Conservation (phyloP, 2,797 vertebrate genomes). For the Ctenopoma multispine region DNA sequence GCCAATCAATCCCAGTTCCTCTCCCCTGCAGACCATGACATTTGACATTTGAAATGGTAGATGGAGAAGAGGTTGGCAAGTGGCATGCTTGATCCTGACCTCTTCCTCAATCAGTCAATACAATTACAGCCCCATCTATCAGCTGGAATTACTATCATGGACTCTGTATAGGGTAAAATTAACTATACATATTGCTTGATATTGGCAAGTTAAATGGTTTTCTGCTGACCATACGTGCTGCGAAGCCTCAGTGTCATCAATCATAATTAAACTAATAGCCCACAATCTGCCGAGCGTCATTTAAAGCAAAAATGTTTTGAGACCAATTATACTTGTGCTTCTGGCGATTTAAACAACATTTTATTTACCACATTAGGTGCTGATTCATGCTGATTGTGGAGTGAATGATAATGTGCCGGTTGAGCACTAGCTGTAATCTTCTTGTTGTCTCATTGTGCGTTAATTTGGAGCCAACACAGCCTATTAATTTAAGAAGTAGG, state of each 20-base stretch:
- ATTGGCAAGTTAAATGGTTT: slow-evolving; percentile 28
- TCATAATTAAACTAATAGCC: slow-evolving; percentile 20
- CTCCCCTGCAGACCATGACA: slow-evolving; percentile 40
- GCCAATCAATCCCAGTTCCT: slow-evolving; percentile 73
- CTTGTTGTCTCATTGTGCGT: slow-evolving; percentile 14
- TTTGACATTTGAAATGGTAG: slow-evolving; percentile 65
- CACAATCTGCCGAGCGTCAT: slow-evolving; percentile 1
- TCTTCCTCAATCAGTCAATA: slow-evolving; percentile 57
- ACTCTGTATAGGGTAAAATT: neutral
- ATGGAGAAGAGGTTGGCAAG: slow-evolving; percentile 48
- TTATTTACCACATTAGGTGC: slow-evolving; percentile 21
- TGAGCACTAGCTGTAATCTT: slow-evolving; percentile 30
- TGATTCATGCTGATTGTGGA: slow-evolving; percentile 28
- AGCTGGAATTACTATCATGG: slow-evolving; percentile 56
- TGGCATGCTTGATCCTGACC: slow-evolving; percentile 61
- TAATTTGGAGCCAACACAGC: slow-evolving; percentile 2
- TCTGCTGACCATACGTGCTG: slow-evolving; percentile 24
- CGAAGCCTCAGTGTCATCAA: slow-evolving; percentile 6
- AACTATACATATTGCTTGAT: slow-evolving; percentile 7
- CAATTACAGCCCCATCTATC: slow-evolving; percentile 59
- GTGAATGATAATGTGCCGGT: slow-evolving; percentile 28
- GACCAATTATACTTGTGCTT: neutral
- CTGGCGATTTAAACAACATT: neutral
- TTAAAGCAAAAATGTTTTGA: slow-evolving; percentile 4
- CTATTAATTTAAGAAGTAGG: neutral